Evolutionary conservation across 2,797 vertebrate species (phyloP), one percentile per base, ranked within the genome.

Genomic region (Rousettus madagascariensis): DNA sequence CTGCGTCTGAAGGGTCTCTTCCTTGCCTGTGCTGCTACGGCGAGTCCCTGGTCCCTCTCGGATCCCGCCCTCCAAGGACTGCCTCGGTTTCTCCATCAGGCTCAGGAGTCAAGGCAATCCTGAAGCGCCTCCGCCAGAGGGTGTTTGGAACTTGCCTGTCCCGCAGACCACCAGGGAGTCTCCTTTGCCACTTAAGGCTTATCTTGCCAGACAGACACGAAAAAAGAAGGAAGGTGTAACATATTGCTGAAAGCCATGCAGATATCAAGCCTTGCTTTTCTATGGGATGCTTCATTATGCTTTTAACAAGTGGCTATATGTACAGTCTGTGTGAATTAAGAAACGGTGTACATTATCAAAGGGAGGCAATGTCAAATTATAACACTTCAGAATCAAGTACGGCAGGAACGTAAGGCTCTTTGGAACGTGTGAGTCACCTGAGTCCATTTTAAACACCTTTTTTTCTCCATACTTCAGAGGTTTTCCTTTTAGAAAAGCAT

Each of bases 401-500:
- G 8, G 17, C 63, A 82, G 87, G 43, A 82, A 82, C 61, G 69
- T 41, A 63, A 82, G 92, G 71, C 41, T 33, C 85, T 83, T 46
- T 6, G 68, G 57, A 85, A 71, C 12, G 51, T 82, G 6, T 55
- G 79, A 86, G 72, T 80, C 66, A 85, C 65, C 36, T 83, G 72
- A 79, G 57, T 72, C 38, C 77, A 75, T 85, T 95, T 95, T 43
- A 91, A 94, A 94, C 24, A 33, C 90, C 15, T 49, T 49, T 16
- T 46, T 96, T 75, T 38, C 57, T 92, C 63, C 68, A 71, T 8
- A 63, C 72, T 80, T 94, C 82, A 90, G 57, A 96, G 77, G 22
- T 41, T 93, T 94, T 85, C 43, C 0, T 85, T 93, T 94, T 46
- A 79, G 43, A 90, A 95, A 95, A 65, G 63, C 74, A 15, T 79